phyloP scores from a whole-genome alignment of 64 coral and sea anemone species.

The Porites lutea region DNA sequence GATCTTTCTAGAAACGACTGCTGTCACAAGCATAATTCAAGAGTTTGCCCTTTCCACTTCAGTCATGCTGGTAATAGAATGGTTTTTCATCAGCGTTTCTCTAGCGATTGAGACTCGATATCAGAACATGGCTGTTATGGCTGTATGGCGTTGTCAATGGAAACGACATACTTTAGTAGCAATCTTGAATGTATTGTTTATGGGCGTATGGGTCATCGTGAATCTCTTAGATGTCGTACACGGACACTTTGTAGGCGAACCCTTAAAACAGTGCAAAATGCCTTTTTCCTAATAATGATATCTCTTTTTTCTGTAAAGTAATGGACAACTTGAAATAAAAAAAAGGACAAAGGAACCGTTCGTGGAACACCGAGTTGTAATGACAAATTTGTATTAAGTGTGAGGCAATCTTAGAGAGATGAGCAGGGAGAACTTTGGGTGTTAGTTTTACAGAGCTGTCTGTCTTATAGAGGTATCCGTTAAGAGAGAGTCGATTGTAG shows the following conservation, averaged over 20 bases:
- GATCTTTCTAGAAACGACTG: too few relatives aligned
- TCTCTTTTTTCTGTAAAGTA: too few relatives aligned
- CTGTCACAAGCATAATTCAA: background rate
- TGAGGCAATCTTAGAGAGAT: too few relatives aligned
- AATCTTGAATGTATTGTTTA: background rate
- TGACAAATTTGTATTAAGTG: too few relatives aligned
- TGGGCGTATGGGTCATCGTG: background rate
- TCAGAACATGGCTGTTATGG: slow-evolving; percentile 10
- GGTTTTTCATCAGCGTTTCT: slow-evolving; percentile 7
- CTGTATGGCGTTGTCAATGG: background rate
- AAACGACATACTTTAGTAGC: background rate
- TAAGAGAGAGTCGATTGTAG: too few relatives aligned
- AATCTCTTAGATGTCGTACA: background rate
- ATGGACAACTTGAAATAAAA: too few relatives aligned
- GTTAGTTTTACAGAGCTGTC: too few relatives aligned
- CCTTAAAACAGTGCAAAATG: background rate
- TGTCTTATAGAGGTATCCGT: too few relatives aligned
- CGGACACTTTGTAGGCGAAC: background rate
- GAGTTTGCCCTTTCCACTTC: background rate
- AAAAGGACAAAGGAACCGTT: too few relatives aligned
- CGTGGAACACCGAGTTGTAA: too few relatives aligned
- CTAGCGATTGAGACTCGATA: slow-evolving; percentile 1
- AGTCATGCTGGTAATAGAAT: background rate
- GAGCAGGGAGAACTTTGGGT: too few relatives aligned
- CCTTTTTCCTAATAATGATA: background rate